A percentile compares a stretch with the other conserved stretches of the same genome.
These are phyloP conservation scores for Imbricaverruca yamaguchii DNA, from an alignment of 2,888 invertebrate genomes.

Conservation along the genomic window DNA sequence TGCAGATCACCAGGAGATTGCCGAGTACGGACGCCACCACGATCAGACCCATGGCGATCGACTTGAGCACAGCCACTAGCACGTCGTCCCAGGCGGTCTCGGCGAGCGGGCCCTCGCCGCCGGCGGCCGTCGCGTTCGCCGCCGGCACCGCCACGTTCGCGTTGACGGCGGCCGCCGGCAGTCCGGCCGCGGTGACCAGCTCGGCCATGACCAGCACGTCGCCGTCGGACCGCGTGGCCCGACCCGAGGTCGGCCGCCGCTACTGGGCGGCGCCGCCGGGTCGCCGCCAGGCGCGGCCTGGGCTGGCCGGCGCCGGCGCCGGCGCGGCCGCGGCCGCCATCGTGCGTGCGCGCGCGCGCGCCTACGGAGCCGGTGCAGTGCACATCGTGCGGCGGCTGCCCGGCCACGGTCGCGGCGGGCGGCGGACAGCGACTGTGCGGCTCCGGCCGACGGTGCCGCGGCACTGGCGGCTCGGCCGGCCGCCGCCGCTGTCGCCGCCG, in stretches of 20 bases:
- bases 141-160: slow-evolving; percentile 17
- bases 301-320: not conserved
- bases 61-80: slow-evolving; percentile 29
- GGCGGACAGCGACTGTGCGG: not conserved
- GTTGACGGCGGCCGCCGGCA: not conserved
- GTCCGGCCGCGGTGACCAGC: not conserved
- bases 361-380: not conserved
- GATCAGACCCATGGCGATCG: slow-evolving; percentile 29
- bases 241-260: not conserved
- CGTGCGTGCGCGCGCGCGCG: not conserved
- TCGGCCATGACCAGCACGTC: not conserved
- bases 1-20: slow-evolving; percentile 33
- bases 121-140: slow-evolving; percentile 21
- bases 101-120: slow-evolving; percentile 15
- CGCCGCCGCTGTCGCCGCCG: too few species aligned
- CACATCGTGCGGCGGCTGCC: not conserved
- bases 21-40: slow-evolving; percentile 31
- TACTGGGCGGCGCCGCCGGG: not conserved
- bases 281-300: not conserved
- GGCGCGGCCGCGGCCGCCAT: not conserved
- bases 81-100: not conserved
- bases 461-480: not conserved
- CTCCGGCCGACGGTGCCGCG: not conserved
- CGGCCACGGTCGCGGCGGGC: not conserved
- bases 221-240: too few species aligned